Percentiles rank a stretch among this genome's conserved stretches.
Conservation (phyloP, 2,113 vertebrate genomes). For the Sylvicapra grimmia region DNA sequence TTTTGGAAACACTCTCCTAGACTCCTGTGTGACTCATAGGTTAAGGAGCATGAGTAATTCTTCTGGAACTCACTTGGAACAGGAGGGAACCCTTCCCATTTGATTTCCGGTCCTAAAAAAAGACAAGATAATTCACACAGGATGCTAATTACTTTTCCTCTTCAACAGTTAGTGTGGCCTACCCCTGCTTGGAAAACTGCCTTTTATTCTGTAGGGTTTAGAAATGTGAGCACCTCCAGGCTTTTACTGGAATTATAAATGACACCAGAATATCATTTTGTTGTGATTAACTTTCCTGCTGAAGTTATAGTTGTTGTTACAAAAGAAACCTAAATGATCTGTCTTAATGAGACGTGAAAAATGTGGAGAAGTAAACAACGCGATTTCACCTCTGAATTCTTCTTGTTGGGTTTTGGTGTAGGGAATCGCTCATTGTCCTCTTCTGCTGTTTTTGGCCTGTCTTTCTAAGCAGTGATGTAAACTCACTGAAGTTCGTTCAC, state of each 20-base stretch:
- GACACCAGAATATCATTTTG: not conserved
- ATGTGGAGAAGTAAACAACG: not conserved
- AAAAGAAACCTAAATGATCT: not conserved
- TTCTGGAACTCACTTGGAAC: slow-evolving; percentile 74
- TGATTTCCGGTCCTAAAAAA: slow-evolving; percentile 79
- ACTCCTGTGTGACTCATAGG: slow-evolving; percentile 79
- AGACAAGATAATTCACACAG: slow-evolving; percentile 69
- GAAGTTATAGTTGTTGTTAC: not conserved
- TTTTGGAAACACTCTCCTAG: slow-evolving; percentile 77
- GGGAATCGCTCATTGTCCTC: not conserved
- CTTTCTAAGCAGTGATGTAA: not conserved
- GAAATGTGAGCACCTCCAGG: not conserved
- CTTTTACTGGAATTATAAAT: slow-evolving; percentile 30
- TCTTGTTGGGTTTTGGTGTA: not conserved
- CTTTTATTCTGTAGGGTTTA: not conserved
- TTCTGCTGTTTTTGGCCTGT: not conserved
- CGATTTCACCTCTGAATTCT: not conserved
- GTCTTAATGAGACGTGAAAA: not conserved
- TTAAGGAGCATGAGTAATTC: slow-evolving; percentile 76
- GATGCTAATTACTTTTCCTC: slow-evolving; percentile 72
- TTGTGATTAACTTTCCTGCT: not conserved
- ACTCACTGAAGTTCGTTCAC: not conserved
- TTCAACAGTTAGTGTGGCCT: slow-evolving; percentile 59
- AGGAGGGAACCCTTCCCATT: slow-evolving; percentile 78
- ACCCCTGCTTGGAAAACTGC: slow-evolving; percentile 40